Conservation (phyloP, 53 echinoderm and acorn worm genomes). For the Echinometra lucunter region DNA sequence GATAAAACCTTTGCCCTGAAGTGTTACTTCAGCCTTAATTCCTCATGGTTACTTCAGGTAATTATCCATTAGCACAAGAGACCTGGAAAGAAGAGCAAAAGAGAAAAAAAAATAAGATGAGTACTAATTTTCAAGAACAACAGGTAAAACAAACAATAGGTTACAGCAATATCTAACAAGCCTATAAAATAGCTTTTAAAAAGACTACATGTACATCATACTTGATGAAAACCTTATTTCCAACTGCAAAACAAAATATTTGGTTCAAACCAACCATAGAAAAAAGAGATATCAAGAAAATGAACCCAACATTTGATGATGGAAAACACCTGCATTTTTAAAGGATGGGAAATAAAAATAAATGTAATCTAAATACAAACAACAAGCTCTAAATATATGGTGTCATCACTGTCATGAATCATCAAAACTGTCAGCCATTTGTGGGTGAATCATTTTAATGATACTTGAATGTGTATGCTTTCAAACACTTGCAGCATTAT, state of each 20-base stretch:
- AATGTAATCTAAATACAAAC: background rate
- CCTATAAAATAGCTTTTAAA: background rate
- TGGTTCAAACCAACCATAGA: no score
- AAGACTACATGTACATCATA: background rate
- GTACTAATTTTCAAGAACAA: background rate
- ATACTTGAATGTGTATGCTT: background rate
- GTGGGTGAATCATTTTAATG: conserved; percentile 8
- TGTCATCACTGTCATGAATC: background rate
- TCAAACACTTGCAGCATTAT: background rate
- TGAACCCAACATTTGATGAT: no score
- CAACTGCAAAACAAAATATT: no score
- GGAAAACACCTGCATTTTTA: no score
- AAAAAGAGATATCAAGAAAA: no score
- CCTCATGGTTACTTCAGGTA: background rate
- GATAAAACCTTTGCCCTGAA: background rate
- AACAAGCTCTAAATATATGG: background rate
- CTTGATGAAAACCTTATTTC: no score
- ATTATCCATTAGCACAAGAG: background rate
- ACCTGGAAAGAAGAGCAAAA: conserved; percentile 4
- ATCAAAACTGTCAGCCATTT: background rate
- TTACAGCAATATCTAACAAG: background rate
- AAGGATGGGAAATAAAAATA: no score
- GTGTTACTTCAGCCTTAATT: background rate
- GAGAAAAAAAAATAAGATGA: background rate
- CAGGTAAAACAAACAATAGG: no score